Evolutionary conservation across 2,888 invertebrate species (phyloP).

Genomic region (Phymatocera aterrima): DNA sequence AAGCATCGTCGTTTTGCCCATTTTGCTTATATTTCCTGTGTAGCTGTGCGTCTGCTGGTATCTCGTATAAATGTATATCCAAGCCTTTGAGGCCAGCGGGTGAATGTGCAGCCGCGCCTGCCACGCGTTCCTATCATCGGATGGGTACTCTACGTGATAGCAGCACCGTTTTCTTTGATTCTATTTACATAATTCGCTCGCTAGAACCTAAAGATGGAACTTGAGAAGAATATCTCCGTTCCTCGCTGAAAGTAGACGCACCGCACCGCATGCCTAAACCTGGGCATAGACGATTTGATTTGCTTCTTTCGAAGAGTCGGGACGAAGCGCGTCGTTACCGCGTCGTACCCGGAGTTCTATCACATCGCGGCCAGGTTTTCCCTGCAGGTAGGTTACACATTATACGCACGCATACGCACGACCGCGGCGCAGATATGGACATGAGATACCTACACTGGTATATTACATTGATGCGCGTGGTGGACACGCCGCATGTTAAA

Average conservation of each 20-base stretch:
- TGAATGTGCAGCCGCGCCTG: constrained; percentile 48
- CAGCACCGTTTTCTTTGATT: constrained; percentile 59
- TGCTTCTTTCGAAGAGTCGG: constrained; percentile 44
- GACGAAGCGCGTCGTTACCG: constrained; percentile 35
- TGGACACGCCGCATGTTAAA: constrained; percentile 28
- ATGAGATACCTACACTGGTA: constrained; percentile 21
- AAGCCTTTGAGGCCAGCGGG: constrained; percentile 18
- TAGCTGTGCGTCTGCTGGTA: neutral
- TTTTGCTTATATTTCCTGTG: constrained; percentile 18
- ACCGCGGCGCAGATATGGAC: neutral
- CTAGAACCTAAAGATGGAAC: constrained; percentile 45
- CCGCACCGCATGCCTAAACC: constrained; percentile 44
- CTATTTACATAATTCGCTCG: constrained; percentile 65
- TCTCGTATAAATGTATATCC: neutral
- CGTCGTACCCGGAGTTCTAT: constrained; percentile 16
- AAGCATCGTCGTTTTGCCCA: constrained; percentile 19
- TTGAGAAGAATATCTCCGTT: constrained; percentile 18
- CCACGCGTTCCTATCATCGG: constrained; percentile 54
- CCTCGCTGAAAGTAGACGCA: constrained; percentile 44
- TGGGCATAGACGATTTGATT: constrained; percentile 46
- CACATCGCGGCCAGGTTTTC: neutral
- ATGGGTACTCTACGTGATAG: constrained; percentile 61
- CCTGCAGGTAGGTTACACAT: constrained; percentile 5
- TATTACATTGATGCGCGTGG: constrained; percentile 27
- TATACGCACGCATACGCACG: neutral